A percentile compares a stretch with the other conserved stretches of the same genome.
Conservation (phyloP, 2,113 vertebrate genomes). For the Murina feae region DNA sequence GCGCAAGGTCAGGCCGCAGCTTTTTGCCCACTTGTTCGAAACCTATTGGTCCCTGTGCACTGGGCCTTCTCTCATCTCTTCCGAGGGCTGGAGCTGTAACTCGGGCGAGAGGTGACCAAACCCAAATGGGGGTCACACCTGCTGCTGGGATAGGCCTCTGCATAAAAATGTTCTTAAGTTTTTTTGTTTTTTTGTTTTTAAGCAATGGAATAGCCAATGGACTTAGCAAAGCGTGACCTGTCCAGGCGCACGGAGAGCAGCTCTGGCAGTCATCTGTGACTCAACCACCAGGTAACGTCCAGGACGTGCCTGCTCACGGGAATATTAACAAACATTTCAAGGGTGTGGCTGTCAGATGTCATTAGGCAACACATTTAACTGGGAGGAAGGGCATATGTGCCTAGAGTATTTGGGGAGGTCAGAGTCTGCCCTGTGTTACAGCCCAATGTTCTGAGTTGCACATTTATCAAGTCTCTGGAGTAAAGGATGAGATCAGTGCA, state of each 20-base stretch:
- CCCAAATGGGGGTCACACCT: conserved; percentile 31
- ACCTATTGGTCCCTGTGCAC: neutral
- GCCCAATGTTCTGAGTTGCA: neutral
- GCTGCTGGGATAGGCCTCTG: neutral
- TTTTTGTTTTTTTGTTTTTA: neutral
- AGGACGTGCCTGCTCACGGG: neutral
- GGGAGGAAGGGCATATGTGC: neutral
- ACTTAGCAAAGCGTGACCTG: conserved; percentile 46
- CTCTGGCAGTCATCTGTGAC: conserved; percentile 37
- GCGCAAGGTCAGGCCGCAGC: neutral
- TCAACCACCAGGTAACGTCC: conserved; percentile 29
- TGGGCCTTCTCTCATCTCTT: neutral
- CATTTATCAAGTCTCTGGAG: neutral
- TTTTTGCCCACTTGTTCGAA: neutral
- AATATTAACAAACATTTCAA: conserved; percentile 40
- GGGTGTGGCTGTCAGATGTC: conserved; percentile 58
- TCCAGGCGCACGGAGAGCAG: neutral
- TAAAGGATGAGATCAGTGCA: neutral
- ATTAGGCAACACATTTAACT: neutral
- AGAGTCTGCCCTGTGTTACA: neutral
- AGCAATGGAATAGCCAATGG: neutral
- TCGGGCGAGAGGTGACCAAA: neutral
- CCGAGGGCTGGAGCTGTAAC: neutral
- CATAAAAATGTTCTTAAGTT: conserved; percentile 16
- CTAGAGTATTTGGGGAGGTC: neutral